These are phyloP conservation scores for Willisornis vidua DNA, from an alignment of 2,113 vertebrate genomes.

Conservation along the genomic window DNA sequence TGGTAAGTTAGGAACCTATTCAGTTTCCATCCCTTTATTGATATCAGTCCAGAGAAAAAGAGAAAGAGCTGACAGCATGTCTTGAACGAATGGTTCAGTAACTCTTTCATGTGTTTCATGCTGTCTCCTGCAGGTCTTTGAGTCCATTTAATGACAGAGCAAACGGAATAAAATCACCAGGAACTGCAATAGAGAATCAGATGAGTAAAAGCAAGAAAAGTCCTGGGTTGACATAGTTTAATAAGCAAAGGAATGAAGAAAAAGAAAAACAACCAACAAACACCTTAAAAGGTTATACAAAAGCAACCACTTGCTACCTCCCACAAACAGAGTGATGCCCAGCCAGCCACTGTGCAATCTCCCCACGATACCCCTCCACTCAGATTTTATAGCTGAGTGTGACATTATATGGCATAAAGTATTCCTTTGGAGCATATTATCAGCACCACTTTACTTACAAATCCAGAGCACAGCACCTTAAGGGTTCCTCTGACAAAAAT, in stretches of 20 bases:
- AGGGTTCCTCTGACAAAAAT: background rate
- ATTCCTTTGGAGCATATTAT: background rate
- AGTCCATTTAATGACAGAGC: background rate
- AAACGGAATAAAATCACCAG: background rate
- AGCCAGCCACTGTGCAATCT: background rate
- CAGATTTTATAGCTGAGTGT: background rate
- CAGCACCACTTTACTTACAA: background rate
- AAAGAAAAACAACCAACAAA: background rate
- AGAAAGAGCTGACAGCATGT: background rate
- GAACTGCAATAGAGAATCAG: background rate
- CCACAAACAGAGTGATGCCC: too few relatives aligned
- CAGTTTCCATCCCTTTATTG: constrained; percentile 8
- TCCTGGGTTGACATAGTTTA: background rate
- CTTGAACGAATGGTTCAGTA: background rate
- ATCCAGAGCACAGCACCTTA: background rate
- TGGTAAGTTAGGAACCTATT: background rate
- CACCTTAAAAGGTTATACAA: background rate
- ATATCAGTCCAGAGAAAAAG: background rate
- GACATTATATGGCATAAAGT: background rate
- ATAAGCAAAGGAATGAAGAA: background rate
- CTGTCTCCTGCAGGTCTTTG: constrained; percentile 15
- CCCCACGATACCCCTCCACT: background rate
- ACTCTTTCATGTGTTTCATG: constrained; percentile 31
- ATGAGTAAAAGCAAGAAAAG: background rate
- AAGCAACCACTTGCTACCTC: background rate